Evolutionary conservation across 2,113 vertebrate genomes (phyloP).

Genomic region (Bubalus kerabau): DNA sequence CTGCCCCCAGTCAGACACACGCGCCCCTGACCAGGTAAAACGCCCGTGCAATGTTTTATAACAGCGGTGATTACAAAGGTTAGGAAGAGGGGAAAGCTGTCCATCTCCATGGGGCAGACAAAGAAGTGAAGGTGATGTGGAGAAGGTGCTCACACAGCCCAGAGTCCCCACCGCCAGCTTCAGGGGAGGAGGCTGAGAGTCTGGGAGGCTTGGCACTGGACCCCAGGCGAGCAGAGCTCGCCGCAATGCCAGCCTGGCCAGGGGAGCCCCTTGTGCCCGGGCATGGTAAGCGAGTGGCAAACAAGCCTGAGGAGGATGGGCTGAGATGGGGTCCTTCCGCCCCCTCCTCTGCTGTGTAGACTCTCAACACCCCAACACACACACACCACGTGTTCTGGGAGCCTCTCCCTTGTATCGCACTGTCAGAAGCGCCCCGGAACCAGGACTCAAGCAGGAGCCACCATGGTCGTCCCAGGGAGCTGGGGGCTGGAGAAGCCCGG

Average conservation of each 20-base stretch:
- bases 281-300: neutral
- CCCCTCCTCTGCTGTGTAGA: neutral
- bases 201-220: neutral
- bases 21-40: rapidly evolving
- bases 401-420: neutral
- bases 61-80: neutral
- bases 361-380: neutral
- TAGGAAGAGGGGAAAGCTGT: rapidly evolving
- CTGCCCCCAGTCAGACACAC: rapidly evolving
- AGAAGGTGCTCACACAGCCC: neutral
- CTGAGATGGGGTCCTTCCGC: neutral
- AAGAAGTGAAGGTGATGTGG: neutral
- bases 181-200: neutral
- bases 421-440: neutral
- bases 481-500: neutral
- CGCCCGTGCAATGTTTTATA: rapidly evolving
- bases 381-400: too few species aligned
- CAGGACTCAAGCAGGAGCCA: neutral
- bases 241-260: rapidly evolving
- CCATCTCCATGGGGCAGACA: neutral
- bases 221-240: rapidly evolving
- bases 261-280: neutral
- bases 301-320: neutral
- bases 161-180: neutral
- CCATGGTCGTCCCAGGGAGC: neutral